Conservation (phyloP, 1,140 invertebrate species). For the Probaryconus sp. region DNA sequence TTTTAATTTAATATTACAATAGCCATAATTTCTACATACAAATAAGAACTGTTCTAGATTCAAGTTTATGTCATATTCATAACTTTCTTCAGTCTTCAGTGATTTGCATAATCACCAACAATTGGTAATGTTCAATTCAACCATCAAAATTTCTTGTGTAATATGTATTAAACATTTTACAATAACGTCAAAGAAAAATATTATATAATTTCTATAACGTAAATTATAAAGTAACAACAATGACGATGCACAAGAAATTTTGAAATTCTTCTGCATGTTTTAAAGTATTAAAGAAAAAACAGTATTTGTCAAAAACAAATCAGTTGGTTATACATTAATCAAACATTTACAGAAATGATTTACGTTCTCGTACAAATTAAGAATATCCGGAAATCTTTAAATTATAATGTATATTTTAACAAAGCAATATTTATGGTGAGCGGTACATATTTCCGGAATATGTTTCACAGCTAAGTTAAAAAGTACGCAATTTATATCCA, state of each 20-base stretch:
- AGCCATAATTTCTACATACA: no score
- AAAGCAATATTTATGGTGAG: conserved; percentile 37
- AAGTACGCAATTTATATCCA: conserved; percentile 50
- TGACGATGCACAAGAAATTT: conserved; percentile 23
- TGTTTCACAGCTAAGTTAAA: conserved; percentile 47
- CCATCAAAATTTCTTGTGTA: conserved; percentile 45
- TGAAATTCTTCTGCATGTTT: conserved; percentile 1
- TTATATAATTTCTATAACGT: conserved; percentile 31
- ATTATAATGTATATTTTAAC: conserved; percentile 31
- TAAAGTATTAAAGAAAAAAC: conserved; percentile 20
- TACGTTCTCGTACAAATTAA: conserved; percentile 29
- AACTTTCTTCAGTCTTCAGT: conserved; percentile 4
- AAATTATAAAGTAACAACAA: conserved; percentile 38
- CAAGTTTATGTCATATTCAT: no score
- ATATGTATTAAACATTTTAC: conserved; percentile 23
- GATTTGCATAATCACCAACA: conserved; percentile 14
- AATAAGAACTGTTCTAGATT: no score
- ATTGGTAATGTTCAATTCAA: no score
- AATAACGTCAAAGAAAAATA: conserved; percentile 16
- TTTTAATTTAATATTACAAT: no score
- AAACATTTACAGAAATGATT: conserved; percentile 31
- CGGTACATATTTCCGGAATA: conserved; percentile 45
- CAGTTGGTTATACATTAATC: conserved; percentile 25
- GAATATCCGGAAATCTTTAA: conserved; percentile 8
- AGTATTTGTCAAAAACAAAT: conserved; percentile 30